Percentiles rank a stretch among this genome's conserved stretches.
These are phyloP conservation scores for Meganola albula DNA, from an alignment of 2,888 invertebrate genomes.

Conservation along the genomic window DNA sequence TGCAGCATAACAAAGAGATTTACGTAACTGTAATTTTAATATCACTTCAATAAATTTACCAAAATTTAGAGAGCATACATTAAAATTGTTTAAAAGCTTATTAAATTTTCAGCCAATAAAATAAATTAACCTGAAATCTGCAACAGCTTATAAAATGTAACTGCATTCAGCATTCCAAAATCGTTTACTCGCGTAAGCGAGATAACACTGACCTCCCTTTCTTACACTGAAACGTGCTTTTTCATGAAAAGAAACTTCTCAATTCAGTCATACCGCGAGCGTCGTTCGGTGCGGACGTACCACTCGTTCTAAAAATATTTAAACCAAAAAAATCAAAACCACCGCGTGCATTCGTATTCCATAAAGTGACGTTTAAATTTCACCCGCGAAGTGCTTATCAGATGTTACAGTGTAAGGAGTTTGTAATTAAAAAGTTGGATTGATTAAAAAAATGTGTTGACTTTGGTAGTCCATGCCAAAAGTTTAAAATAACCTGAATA, in stretches of 20 bases:
- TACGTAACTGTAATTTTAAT: too few species aligned
- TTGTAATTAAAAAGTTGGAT: constrained; percentile 26
- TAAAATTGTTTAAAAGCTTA: too few species aligned
- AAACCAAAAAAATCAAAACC: constrained; percentile 16
- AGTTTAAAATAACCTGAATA: constrained; percentile 46
- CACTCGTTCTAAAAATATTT: constrained; percentile 7
- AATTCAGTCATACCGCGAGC: constrained; percentile 36
- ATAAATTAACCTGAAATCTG: too few species aligned
- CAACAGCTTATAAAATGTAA: too few species aligned
- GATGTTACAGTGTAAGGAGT: constrained; percentile 9
- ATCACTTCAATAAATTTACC: too few species aligned
- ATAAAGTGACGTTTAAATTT: constrained; percentile 26
- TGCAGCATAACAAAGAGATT: too few species aligned
- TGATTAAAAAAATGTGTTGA: constrained; percentile 22
- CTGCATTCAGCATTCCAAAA: constrained; percentile 31
- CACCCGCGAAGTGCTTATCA: constrained; percentile 8
- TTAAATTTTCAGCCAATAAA: too few species aligned
- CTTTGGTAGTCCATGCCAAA: constrained; percentile 38
- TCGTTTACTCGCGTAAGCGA: constrained; percentile 14
- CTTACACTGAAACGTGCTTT: constrained; percentile 30
- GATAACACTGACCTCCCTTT: constrained; percentile 16
- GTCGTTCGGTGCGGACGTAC: constrained; percentile 12
- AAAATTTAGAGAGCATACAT: too few species aligned
- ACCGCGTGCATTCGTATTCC: constrained; percentile 29
- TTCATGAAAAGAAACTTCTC: constrained; percentile 29